Evolutionary conservation across 2,797 vertebrate genomes (phyloP), one percentile per base, ranked within the genome.

Genomic region (Poeciliopsis infans): DNA sequence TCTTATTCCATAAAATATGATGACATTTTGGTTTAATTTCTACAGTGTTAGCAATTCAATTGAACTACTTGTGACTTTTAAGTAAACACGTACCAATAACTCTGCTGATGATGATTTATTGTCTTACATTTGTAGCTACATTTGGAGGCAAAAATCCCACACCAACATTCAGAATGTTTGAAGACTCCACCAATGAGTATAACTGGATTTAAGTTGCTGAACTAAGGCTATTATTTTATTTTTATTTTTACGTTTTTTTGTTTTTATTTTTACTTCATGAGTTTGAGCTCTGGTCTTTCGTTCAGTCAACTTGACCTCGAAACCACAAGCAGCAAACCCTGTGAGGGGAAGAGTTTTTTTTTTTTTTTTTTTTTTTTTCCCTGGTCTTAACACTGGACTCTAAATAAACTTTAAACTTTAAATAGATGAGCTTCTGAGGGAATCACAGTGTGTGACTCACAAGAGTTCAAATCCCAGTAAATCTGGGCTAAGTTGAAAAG

Each of bases 401-500:
- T 85, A 84, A 90, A 90, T 89, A 92, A 91, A 93, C 78, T 53
- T 75, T 64, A 72, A 73, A 73, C 83, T 83, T 87, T 69, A 77
- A 81, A 83, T 77, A 77, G 78, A 87, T 77, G 78, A 90, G 79
- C 81, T 81, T 89, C 88, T 77, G 72, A 84, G 61, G 72, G 75
- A 82, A 57, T 85, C 79, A 86, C 57, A 72, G 47, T 72, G 64
- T 77, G 86, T 91, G 91, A 93, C 87, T 92, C 89, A 86, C 71
- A 80, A 45, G 75, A 85, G 85, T 85, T 90, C 84, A 87, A 87
- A 88, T 87, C 87, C 53, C 87, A 85, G 82, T 59, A 20, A 73
- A 82, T 82, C 84, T 91, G 85, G 47, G 57, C 87, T 53, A 10
- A 83, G 64, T 83, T 79, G 80, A 71, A 86, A 86, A 76, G 74